Conservation (phyloP, 2,113 vertebrate genomes). For the Nesoenas mayeri region DNA sequence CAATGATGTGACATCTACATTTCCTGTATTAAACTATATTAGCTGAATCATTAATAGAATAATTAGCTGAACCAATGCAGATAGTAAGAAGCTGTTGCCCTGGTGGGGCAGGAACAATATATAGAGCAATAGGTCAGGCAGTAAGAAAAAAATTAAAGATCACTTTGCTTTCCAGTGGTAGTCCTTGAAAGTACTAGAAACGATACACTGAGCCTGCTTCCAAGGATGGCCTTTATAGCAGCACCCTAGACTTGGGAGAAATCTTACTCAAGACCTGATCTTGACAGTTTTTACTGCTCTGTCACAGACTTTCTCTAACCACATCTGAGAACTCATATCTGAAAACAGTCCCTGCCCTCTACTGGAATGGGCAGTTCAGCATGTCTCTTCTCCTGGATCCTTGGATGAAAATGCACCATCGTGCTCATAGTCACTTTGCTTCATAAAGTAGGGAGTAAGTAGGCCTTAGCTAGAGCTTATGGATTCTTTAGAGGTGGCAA, state of each 20-base stretch:
- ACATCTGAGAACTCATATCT: neutral
- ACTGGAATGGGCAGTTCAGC: neutral
- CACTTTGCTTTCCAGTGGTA: neutral
- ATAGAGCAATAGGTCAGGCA: neutral
- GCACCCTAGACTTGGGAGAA: neutral
- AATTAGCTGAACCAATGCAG: slow-evolving; percentile 9
- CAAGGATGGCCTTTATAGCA: neutral
- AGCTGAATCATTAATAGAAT: slow-evolving; percentile 15
- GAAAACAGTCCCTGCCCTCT: neutral
- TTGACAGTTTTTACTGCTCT: neutral
- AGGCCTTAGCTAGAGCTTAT: neutral
- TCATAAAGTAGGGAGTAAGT: neutral
- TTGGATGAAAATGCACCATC: neutral
- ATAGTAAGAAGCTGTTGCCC: neutral
- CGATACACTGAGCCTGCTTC: neutral
- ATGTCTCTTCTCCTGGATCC: neutral
- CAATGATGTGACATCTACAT: neutral
- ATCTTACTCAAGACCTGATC: neutral
- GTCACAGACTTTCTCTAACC: neutral
- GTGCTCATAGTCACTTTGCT: neutral
- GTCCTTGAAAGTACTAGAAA: neutral
- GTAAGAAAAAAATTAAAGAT: neutral
- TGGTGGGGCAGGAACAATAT: neutral
- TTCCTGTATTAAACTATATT: slow-evolving; percentile 18
- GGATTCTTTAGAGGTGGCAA: neutral